Evolutionary conservation across 2,888 invertebrate genomes (phyloP), one percentile per base, ranked within the genome.

Genomic region (Neuroscelio doddi): DNA sequence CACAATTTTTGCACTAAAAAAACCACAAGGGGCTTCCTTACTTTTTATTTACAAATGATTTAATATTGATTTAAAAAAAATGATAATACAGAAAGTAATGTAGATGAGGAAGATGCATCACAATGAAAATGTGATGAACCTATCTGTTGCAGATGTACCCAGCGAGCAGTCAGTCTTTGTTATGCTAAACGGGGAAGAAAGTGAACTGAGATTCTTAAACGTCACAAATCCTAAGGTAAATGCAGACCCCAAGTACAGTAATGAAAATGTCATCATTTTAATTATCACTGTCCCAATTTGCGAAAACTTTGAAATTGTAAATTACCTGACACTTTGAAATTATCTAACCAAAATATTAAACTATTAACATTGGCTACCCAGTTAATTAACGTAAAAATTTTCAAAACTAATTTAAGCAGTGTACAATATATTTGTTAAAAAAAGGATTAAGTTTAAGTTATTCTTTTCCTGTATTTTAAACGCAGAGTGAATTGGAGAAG

Each of bases 141-240:
- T n/a, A 32, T 30, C 7, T 45, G 38, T 77, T 87, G 4, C 89
- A 92, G 92, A 92, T 85, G 87, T 88, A 26, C 89, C 91, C 61
- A 89, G 90, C 49, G 93, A 95, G 76, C 92, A 95, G 85, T 93
- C 94, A 57, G 95, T 97, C 53, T 95, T 94, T 30, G 94, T 97
- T 73, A 92, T 96, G 89, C 88, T 97, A 79, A 96, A 97, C 78
- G 95, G 94, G 1, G 94, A 95, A 83, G 97, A 97, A 86, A 95
- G 96, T 42, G 96, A 97, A 83, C 86, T 97, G 68, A 92, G 92
- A 78, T 96, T 97, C 85, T 89, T 92, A 56, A 95, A 93, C 81
- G 88, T 90, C 78, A 88, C 88, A 67, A 91, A 88, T 80, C 86
- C 88, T 42, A 92, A 91, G 90, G 93, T 93, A 87, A 86, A 76